Base-by-base conservation (phyloP, 37 sponge, comb jelly and placozoan species). In the Oopsacas minuta region DNA sequence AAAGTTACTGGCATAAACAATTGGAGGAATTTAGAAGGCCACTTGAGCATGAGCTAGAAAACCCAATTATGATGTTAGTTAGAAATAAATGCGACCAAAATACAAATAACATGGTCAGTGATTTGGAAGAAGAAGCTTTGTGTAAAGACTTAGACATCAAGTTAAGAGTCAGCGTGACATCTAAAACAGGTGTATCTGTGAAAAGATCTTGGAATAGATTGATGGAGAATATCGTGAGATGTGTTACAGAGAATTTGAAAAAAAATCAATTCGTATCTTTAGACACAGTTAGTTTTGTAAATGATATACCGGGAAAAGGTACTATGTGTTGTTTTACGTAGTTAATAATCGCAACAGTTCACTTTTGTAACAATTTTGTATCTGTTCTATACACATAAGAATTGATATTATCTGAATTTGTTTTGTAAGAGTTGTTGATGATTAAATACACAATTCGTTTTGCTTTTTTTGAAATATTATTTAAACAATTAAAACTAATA, bases 1-100 rank as follows among this genome's bases (percentile, higher is more conserved):
- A 61, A 61, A n/a, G 30, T 10, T 61, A 61, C 22, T 61, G 75
- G 75, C 28, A 3, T n/a, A 25, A 5, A 5, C 20, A 61, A n/a
- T 10, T 61, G 28, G 28, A 61, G 75, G 75, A 61, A 34, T 25
- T 25, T 61, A 10, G 75, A 34, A 3, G 75, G 28, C 75, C 75
- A 61, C 28, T 25, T 5, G 75, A 25, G 7, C 28, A n/a, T 10
- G 75, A 61, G 75, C 75, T 61, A 7, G 75, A 61, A n/a, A 61
- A 61, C 3, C 75, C 75, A 3, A 12, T 61, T 25, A 61, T 61
- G 75, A 61, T 61, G 75, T 34, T 61, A 3, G 75, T 61, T 7
- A 61, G 75, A 12, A 61, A 61, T 61, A 61, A 61, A 61, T 61
- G 75, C 75, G 75, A 61, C 75, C 75, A 61, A n/a, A n/a, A 25